Base-by-base conservation (phyloP, 2,888 invertebrate species). In the Rhingia campestris region DNA sequence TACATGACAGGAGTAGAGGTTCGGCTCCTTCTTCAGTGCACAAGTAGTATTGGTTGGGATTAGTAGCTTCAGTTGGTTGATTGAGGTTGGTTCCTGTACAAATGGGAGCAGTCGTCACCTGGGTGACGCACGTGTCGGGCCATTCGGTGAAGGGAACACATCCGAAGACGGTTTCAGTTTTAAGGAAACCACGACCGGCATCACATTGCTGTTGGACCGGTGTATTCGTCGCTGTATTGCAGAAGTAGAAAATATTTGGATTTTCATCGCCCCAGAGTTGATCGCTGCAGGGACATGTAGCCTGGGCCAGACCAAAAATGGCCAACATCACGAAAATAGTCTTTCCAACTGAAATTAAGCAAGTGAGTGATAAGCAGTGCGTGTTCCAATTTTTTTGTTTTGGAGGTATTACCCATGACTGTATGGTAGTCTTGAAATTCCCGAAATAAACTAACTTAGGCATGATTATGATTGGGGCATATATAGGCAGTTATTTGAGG, bases 11-110 rank as follows among this genome's bases (percentile, higher is more conserved):
- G 12, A 61, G 47, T 0, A 86, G 4, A 1, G 87, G 86, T 0
- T n/a, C 4, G n/a, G 53, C 76, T 30, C 66, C 81, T 14, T n/a
- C 64, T 6, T 10, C 10, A 0, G 81, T 6, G 14, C 88, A 88
- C 0, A 87, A 30, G 63, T 87, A 88, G 59, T 47, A 88, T 39
- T 86, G 41, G 6, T 77, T 86, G 0, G 88, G 88, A 58, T 86
- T 74, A 4, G 6, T 4, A 45, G 86, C 69, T 0, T 81, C 6
- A 4, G 86, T 79, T 14, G 87, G 88, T 61, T 87, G 87, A 5
- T 3, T 49, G 0, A 87, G 2, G 41, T 86, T 80, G 0, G 12
- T 49, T 4, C 86, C 87, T 2, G 54, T 56, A 30, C 88, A 88
- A 9, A 6, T 14, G 2, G 82, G 77, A 0, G 73, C 10, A 4